phyloP scores from a whole-genome alignment of 2,113 vertebrate species.

The Promerops cafer region DNA sequence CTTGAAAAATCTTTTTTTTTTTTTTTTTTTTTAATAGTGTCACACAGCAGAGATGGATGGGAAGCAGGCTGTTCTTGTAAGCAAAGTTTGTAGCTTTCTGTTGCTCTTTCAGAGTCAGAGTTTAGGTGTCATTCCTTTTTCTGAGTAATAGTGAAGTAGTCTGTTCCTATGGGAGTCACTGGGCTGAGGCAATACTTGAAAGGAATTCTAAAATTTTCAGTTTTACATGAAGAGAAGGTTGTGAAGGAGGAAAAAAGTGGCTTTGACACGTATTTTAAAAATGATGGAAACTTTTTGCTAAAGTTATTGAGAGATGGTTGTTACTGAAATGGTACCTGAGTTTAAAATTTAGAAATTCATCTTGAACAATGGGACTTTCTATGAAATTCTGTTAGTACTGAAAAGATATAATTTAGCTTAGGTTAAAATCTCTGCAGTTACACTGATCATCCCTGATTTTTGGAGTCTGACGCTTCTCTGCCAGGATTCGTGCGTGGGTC shows the following conservation, averaged over 20 bases:
- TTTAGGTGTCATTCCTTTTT: background rate
- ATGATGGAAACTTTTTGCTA: background rate
- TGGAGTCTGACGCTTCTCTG: background rate
- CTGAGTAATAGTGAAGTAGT: background rate
- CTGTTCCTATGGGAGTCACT: background rate
- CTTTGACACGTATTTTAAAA: background rate
- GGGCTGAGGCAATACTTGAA: background rate
- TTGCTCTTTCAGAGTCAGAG: background rate
- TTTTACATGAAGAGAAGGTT: background rate
- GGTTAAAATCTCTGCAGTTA: background rate
- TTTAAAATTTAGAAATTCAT: background rate
- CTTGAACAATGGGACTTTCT: background rate
- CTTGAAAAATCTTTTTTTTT: background rate
- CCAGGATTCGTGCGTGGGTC: fast-evolving
- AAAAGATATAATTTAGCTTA: background rate
- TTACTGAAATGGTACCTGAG: background rate
- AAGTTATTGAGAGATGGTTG: background rate
- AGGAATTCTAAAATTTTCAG: background rate
- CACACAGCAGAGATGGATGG: background rate
- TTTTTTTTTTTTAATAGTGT: background rate
- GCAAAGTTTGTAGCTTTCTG: background rate
- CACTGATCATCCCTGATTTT: background rate
- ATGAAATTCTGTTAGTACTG: background rate
- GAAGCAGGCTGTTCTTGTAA: background rate
- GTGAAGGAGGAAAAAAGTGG: background rate